These are phyloP conservation scores for Agelastica alni DNA, from an alignment of 2,888 invertebrate genomes.

Conservation along the genomic window DNA sequence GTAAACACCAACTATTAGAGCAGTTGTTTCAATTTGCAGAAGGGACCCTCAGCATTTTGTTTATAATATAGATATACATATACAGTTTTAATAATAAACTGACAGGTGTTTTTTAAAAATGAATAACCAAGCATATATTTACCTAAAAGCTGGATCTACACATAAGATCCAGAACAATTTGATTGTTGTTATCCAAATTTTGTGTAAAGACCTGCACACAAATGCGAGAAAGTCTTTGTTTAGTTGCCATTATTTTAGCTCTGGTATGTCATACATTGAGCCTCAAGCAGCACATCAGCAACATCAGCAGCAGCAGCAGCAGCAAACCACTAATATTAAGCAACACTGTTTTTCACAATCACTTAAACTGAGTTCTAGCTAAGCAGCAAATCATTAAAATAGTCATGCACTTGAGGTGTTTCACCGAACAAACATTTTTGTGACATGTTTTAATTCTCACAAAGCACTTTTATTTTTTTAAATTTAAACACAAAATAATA, in stretches of 20 bases:
- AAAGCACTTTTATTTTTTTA: too few species aligned
- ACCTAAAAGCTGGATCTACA: slow-evolving; percentile 55
- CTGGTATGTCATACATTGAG: slow-evolving; percentile 13
- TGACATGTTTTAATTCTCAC: too few species aligned
- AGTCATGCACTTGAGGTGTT: slow-evolving; percentile 1
- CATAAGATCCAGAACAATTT: slow-evolving; percentile 52
- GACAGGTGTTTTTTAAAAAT: slow-evolving; percentile 6
- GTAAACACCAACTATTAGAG: too few species aligned
- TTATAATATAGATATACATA: too few species aligned
- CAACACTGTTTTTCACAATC: slow-evolving; percentile 19
- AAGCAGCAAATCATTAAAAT: background rate
- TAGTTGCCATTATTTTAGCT: slow-evolving; percentile 32
- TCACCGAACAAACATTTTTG: too few species aligned
- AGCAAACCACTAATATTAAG: slow-evolving; percentile 9
- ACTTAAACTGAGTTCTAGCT: slow-evolving; percentile 9
- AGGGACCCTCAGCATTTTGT: too few species aligned
- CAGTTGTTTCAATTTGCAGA: too few species aligned
- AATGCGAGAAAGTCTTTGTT: slow-evolving; percentile 42
- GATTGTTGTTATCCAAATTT: slow-evolving; percentile 53
- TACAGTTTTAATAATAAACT: too few species aligned
- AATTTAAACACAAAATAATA: too few species aligned
- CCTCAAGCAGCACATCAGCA: too few species aligned
- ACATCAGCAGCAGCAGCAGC: slow-evolving; percentile 11
- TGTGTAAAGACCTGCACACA: slow-evolving; percentile 53
- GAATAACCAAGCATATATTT: slow-evolving; percentile 36